Percentiles rank a stretch among this genome's conserved stretches.
phyloP scores from a whole-genome alignment of 2,113 vertebrate genomes.

The Semicossyphus pulcher region DNA sequence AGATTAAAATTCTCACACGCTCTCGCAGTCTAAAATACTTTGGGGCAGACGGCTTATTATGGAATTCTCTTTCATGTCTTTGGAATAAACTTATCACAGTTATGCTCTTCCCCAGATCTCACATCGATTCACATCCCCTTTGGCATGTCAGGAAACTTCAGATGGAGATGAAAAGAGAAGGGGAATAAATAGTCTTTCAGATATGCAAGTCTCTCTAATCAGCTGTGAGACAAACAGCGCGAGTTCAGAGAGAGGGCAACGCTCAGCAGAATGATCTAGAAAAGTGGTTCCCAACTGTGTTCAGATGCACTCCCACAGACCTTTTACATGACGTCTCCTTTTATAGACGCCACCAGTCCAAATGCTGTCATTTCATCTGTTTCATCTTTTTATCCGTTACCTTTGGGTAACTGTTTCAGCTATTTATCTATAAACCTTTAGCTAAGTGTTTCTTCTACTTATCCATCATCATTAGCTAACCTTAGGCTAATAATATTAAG shows the following conservation, averaged over 20 bases:
- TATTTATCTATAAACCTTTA: too few relatives aligned
- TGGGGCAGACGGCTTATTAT: constrained; percentile 80
- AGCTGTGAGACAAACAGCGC: constrained; percentile 71
- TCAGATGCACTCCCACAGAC: background rate
- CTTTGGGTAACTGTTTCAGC: too few relatives aligned
- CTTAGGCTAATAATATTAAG: too few relatives aligned
- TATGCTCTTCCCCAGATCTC: constrained; percentile 79
- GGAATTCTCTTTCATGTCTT: constrained; percentile 84
- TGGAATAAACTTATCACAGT: constrained; percentile 83
- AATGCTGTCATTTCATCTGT: too few relatives aligned
- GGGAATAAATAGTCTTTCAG: constrained; percentile 73
- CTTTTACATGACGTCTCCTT: background rate
- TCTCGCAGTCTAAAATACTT: constrained; percentile 73
- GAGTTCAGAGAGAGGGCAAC: constrained; percentile 78
- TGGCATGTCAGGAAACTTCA: constrained; percentile 79
- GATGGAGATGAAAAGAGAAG: constrained; percentile 80
- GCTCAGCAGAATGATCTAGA: constrained; percentile 32
- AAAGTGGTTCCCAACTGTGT: background rate
- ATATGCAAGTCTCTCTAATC: constrained; percentile 77
- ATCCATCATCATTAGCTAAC: too few relatives aligned
- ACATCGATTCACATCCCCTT: constrained; percentile 77
- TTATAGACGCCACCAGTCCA: background rate
- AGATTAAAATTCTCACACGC: constrained; percentile 78
- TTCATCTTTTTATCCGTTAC: too few relatives aligned
- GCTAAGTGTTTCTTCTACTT: too few relatives aligned